A percentile compares a stretch with the other conserved stretches of the same genome.
Conservation (phyloP, 2,113 vertebrate genomes). For the Micromys minutus region DNA sequence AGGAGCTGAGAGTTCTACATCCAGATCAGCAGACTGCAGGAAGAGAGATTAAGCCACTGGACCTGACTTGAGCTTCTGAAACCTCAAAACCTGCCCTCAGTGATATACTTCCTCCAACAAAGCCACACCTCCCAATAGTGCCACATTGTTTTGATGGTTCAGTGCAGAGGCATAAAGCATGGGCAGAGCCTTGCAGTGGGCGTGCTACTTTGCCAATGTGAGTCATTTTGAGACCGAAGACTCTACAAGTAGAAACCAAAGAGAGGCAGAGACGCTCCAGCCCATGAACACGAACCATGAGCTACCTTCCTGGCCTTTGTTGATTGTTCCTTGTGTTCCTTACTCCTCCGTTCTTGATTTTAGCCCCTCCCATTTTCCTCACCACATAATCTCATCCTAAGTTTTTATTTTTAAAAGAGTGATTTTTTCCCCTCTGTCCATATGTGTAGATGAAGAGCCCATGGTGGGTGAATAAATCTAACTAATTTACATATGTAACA, state of each 20-base stretch:
- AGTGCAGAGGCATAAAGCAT: background rate
- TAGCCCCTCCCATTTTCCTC: background rate
- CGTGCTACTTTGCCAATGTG: background rate
- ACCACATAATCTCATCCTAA: background rate
- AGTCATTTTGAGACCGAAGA: background rate
- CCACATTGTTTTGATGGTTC: background rate
- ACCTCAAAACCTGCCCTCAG: no score
- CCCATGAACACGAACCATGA: background rate
- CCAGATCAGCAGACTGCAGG: no score
- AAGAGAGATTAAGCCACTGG: no score
- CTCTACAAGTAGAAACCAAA: background rate
- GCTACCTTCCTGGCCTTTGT: conserved; percentile 6
- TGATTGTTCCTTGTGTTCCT: background rate
- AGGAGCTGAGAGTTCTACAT: no score
- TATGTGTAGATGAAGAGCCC: background rate
- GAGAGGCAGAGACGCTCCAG: background rate
- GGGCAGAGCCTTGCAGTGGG: background rate
- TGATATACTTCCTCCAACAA: no score
- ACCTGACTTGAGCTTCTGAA: no score
- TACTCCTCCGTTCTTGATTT: conserved; percentile 6
- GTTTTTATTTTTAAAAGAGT: background rate
- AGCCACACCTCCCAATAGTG: no score
- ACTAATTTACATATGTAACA: background rate
- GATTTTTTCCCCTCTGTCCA: background rate
- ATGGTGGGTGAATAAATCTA: background rate